A percentile compares a stretch with the other conserved stretches of the same genome.
Evolutionary conservation across 2,797 vertebrate species (phyloP).

Genomic region (Brotogeris chrysoptera): DNA sequence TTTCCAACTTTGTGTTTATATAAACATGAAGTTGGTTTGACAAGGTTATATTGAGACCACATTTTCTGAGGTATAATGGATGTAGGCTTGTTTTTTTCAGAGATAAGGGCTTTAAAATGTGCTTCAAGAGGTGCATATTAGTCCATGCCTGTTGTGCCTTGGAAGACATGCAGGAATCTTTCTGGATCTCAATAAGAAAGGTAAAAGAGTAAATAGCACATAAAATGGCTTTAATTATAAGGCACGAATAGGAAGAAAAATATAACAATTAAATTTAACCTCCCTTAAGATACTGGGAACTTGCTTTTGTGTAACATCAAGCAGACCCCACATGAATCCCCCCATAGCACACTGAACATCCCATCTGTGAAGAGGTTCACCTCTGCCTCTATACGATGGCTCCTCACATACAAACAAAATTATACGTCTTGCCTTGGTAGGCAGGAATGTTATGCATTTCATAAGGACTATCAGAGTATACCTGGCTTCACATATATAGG

Average conservation of each 20-base stretch:
- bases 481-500: neutral
- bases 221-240: neutral
- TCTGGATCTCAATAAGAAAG: neutral
- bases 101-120: neutral
- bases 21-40: neutral
- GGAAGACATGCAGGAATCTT: neutral
- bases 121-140: neutral
- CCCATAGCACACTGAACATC: no score
- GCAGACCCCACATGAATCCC: neutral
- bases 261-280: neutral
- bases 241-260: neutral
- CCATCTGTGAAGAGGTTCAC: neutral
- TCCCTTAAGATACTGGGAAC: neutral
- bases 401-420: neutral
- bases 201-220: neutral
- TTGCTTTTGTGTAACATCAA: neutral
- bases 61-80: neutral
- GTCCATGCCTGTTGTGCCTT: neutral
- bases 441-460: neutral
- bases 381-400: rapidly evolving
- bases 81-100: neutral
- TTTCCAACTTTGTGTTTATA: neutral
- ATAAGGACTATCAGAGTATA: neutral
- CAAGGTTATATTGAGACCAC: neutral
- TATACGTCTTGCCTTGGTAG: neutral